These are phyloP conservation scores for Melitaea cinxia DNA, from an alignment of 1,140 invertebrate species.

Conservation along the genomic window DNA sequence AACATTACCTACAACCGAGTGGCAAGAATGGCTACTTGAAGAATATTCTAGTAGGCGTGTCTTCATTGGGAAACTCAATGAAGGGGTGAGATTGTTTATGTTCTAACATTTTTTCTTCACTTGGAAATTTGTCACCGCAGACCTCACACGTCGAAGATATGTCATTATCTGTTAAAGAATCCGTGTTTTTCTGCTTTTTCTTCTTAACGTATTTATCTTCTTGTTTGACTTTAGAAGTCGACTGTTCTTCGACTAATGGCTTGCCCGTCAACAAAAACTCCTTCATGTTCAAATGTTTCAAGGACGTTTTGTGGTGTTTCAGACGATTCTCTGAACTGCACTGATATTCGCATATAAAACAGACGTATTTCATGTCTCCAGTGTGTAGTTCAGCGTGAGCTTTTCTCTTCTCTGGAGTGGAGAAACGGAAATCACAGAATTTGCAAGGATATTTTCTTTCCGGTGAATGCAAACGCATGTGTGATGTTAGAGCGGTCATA, in stretches of 20 bases:
- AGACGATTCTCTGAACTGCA: conserved; percentile 70
- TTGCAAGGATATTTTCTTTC: conserved; percentile 72
- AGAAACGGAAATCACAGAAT: conserved; percentile 74
- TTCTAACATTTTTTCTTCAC: conserved; percentile 59
- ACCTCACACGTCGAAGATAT: conserved; percentile 56
- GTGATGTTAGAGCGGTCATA: conserved; percentile 58
- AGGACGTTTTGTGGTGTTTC: conserved; percentile 62
- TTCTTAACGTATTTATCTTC: conserved; percentile 45
- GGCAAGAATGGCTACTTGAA: conserved; percentile 63
- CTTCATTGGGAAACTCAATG: conserved; percentile 72
- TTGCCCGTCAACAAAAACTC: conserved; percentile 61
- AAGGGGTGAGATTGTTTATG: conserved; percentile 75
- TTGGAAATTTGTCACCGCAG: conserved; percentile 66
- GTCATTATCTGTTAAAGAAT: conserved; percentile 22
- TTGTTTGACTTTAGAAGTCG: conserved; percentile 40
- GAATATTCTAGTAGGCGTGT: conserved; percentile 74
- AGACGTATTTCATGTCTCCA: conserved; percentile 74
- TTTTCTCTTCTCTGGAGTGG: conserved; percentile 68
- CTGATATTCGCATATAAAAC: conserved; percentile 76
- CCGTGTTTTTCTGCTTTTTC: conserved; percentile 31
- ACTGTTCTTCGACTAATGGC: conserved; percentile 46
- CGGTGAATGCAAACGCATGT: conserved; percentile 67
- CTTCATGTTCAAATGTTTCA: conserved; percentile 73
- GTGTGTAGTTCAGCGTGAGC: conserved; percentile 68
- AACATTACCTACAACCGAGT: conserved; percentile 18